Conservation (phyloP, 2,888 invertebrate species). For the Amphipoea oculea region DNA sequence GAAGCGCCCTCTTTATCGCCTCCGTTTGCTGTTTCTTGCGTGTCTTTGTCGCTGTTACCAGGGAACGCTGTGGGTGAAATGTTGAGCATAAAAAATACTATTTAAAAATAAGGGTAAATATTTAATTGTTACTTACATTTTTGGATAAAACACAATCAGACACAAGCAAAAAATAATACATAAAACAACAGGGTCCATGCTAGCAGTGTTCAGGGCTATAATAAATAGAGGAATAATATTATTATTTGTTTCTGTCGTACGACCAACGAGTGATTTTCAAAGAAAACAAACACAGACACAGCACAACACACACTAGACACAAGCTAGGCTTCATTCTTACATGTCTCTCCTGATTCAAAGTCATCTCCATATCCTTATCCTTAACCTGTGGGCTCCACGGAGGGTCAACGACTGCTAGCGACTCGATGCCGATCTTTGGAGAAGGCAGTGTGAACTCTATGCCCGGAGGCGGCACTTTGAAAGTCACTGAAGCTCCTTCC, state of each 20-base stretch:
- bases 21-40: conserved; percentile 99
- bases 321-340: conserved; percentile 87
- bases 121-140: conserved; percentile 37
- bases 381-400: conserved; percentile 99
- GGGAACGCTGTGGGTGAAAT: conserved; percentile 92
- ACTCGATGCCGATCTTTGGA: conserved; percentile 99
- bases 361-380: conserved; percentile 99
- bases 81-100: not conserved
- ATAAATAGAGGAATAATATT: conserved; percentile 27
- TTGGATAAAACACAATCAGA: conserved; percentile 22
- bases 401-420: conserved; percentile 98
- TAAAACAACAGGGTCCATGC: conserved; percentile 42
- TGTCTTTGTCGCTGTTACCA: conserved; percentile 99
- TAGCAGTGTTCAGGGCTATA: conserved; percentile 33
- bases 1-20: conserved; percentile 97
- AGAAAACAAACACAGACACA: conserved; percentile 35
- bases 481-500: conserved; percentile 98
- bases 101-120: not conserved
- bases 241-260: conserved; percentile 16
- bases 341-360: conserved; percentile 99
- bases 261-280: conserved; percentile 14
- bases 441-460: conserved; percentile 99
- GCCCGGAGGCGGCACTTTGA: conserved; percentile 99
- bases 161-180: conserved; percentile 25
- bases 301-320: conserved; percentile 17